Percentiles rank a stretch among this genome's conserved stretches.
Evolutionary conservation across 2,113 vertebrate genomes (phyloP).

Genomic region (Guaruba guarouba): DNA sequence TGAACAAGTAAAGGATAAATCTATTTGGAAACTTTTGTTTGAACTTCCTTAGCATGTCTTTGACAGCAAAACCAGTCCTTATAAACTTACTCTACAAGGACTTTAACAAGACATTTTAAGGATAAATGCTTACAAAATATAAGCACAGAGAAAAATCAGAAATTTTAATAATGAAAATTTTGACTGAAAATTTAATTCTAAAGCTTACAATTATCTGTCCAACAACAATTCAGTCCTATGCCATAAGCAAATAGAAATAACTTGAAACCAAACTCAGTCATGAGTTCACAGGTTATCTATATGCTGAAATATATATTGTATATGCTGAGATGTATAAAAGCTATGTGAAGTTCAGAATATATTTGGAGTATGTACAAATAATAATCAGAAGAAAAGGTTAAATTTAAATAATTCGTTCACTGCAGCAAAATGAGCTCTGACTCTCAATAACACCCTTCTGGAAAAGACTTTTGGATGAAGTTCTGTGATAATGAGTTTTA

Average conservation of each 20-base stretch:
- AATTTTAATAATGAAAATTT: not conserved
- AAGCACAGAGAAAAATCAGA: not conserved
- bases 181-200: not conserved
- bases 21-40: slow-evolving; percentile 53
- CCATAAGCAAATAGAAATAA: not conserved
- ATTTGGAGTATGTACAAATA: not conserved
- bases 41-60: slow-evolving; percentile 51
- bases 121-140: slow-evolving; percentile 22
- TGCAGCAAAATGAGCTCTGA: not conserved
- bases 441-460: not conserved
- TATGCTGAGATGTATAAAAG: not conserved
- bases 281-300: not conserved
- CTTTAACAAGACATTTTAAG: slow-evolving; percentile 43
- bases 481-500: not conserved
- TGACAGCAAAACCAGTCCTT: slow-evolving; percentile 35
- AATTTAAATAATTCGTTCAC: not conserved
- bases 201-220: not conserved
- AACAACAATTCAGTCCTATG: not conserved
- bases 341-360: not conserved
- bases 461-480: not conserved
- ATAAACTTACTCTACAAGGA: slow-evolving; percentile 32
- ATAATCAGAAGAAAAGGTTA: not conserved
- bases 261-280: not conserved
- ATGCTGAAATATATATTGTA: not conserved
- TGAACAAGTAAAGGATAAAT: slow-evolving; percentile 56